Percentiles rank a stretch among this genome's conserved stretches.
Conservation (phyloP, 2,888 invertebrate species). For the Lasiommata megera region DNA sequence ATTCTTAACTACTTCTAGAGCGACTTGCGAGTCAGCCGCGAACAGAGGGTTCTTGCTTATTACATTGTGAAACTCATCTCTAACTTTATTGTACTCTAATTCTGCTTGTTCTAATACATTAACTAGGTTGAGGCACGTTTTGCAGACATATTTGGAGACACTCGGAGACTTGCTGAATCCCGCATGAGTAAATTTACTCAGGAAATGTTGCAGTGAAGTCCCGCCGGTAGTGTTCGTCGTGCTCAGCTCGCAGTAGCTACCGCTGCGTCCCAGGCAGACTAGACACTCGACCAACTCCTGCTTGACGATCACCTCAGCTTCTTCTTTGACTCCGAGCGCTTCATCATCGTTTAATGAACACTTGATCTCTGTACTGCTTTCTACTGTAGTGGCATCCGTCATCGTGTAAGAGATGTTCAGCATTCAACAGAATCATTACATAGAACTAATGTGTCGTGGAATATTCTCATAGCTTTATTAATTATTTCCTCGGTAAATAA, state of each 20-base stretch:
- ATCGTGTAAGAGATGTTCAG: conserved; percentile 38
- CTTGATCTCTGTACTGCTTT: conserved; percentile 47
- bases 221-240: conserved; percentile 48
- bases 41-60: conserved; percentile 66
- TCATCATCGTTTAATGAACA: conserved; percentile 39
- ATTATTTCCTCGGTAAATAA: conserved; percentile 28
- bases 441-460: not conserved
- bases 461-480: conserved; percentile 17
- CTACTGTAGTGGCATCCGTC: conserved; percentile 58
- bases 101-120: conserved; percentile 66
- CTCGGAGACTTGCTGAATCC: conserved; percentile 43
- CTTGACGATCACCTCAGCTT: conserved; percentile 47
- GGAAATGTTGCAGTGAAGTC: conserved; percentile 49
- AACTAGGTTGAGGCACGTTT: conserved; percentile 60
- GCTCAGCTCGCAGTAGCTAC: conserved; percentile 50
- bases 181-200: conserved; percentile 51
- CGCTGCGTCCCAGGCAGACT: conserved; percentile 51
- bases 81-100: conserved; percentile 60
- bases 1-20: conserved; percentile 43
- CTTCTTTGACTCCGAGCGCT: conserved; percentile 29
- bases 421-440: conserved; percentile 17
- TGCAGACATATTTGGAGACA: conserved; percentile 53
- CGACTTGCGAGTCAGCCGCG: conserved; percentile 38
- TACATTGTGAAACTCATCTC: conserved; percentile 62
- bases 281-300: conserved; percentile 60